Percentiles rank a stretch among this genome's conserved stretches.
Conservation (phyloP, 2,888 invertebrate species). For the Hartigia nigra region DNA sequence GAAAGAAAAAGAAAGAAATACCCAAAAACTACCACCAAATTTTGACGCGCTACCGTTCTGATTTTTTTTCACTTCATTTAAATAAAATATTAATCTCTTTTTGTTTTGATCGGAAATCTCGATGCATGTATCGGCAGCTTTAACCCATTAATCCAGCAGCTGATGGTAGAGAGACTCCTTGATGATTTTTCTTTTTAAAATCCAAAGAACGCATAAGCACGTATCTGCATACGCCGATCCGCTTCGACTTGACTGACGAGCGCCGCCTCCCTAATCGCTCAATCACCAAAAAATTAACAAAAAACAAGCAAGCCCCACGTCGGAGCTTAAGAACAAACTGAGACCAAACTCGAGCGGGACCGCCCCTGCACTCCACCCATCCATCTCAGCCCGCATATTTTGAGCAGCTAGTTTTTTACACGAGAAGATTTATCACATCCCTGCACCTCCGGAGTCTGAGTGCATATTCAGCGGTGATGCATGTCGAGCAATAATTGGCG, state of each 20-base stretch:
- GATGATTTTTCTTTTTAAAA: slow-evolving; percentile 17
- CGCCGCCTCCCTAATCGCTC: slow-evolving; percentile 58
- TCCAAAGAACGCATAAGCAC: slow-evolving; percentile 10
- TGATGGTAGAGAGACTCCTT: slow-evolving; percentile 16
- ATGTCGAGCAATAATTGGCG: background rate
- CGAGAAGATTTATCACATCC: slow-evolving; percentile 57
- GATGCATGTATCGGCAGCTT: background rate
- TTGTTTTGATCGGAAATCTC: background rate
- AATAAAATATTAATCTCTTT: background rate
- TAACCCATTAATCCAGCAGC: slow-evolving; percentile 14
- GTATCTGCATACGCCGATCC: slow-evolving; percentile 45
- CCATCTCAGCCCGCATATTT: slow-evolving; percentile 60
- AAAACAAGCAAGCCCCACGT: slow-evolving; percentile 36
- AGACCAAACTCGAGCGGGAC: slow-evolving; percentile 50
- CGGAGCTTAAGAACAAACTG: slow-evolving; percentile 41
- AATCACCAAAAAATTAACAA: slow-evolving; percentile 56
- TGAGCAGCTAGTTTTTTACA: slow-evolving; percentile 52
- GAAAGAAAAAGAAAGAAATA: background rate
- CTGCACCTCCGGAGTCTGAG: background rate
- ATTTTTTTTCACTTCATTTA: background rate
- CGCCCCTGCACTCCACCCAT: slow-evolving; percentile 61
- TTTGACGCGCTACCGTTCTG: background rate
- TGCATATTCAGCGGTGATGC: background rate
- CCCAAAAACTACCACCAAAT: background rate
- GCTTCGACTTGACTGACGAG: slow-evolving; percentile 50